Percentiles rank a stretch among this genome's conserved stretches.
Evolutionary conservation across 1,140 invertebrate species (phyloP).

Genomic region (Campodea augens): DNA sequence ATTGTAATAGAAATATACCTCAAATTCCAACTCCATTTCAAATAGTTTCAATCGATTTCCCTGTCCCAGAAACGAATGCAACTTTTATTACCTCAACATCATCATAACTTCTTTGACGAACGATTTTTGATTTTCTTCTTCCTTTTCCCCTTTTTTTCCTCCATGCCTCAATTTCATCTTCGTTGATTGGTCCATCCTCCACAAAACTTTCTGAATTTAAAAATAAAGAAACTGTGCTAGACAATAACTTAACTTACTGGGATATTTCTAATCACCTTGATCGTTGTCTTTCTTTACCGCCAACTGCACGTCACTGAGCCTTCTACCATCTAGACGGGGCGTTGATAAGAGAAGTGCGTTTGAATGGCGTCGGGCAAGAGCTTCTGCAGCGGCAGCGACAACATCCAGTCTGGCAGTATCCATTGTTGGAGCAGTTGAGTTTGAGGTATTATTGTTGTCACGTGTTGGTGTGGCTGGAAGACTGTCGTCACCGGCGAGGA

Average conservation of each 20-base stretch:
- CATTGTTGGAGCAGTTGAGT: background rate
- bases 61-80: too few species aligned
- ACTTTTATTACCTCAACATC: too few species aligned
- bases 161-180: background rate
- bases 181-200: background rate
- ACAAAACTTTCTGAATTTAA: background rate
- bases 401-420: background rate
- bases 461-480: background rate
- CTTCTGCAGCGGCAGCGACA: background rate
- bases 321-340: background rate
- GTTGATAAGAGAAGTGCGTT: background rate
- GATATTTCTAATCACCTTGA: too few species aligned
- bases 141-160: background rate
- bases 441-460: background rate
- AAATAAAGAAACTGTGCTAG: background rate
- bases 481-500: background rate
- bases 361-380: background rate
- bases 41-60: too few species aligned
- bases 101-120: background rate
- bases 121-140: background rate
- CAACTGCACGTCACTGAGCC: background rate
- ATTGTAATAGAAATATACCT: too few species aligned
- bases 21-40: too few species aligned
- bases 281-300: too few species aligned
- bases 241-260: too few species aligned